Evolutionary conservation across 1,140 invertebrate genomes (phyloP).

Genomic region (Drosophila willistoni): DNA sequence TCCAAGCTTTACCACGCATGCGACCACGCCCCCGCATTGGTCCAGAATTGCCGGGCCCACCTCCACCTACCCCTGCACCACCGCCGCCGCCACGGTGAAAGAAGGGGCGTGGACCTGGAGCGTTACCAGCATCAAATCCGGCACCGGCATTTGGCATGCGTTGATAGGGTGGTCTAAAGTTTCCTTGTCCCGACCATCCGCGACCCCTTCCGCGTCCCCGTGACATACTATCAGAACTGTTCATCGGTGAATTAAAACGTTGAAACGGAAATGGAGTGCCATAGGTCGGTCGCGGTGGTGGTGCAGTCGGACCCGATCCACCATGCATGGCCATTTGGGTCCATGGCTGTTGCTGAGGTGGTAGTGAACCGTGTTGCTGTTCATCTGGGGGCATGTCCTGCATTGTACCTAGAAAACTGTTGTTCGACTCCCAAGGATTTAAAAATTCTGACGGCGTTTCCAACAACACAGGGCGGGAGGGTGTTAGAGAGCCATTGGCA

Average conservation of each 20-base stretch:
- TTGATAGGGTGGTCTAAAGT: conserved; percentile 67
- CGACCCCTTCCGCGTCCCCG: conserved; percentile 60
- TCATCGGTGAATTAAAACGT: conserved; percentile 49
- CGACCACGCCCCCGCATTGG: conserved; percentile 63
- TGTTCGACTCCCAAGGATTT: conserved; percentile 64
- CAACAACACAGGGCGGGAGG: conserved; percentile 64
- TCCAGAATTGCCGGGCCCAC: conserved; percentile 53
- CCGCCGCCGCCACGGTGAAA: conserved; percentile 45
- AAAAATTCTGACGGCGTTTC: conserved; percentile 74
- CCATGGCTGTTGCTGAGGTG: conserved; percentile 51
- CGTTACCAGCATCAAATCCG: conserved; percentile 54
- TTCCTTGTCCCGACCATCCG: conserved; percentile 61
- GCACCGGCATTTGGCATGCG: conserved; percentile 53
- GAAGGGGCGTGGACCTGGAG: conserved; percentile 42
- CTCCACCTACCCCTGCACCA: conserved; percentile 33
- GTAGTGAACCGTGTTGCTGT: conserved; percentile 29
- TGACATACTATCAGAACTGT: conserved; percentile 60
- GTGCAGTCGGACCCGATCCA: conserved; percentile 47
- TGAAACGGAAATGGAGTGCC: conserved; percentile 57
- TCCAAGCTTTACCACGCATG: conserved; percentile 80
- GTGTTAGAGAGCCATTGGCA: conserved; percentile 45
- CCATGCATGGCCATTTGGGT: conserved; percentile 70
- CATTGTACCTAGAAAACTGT: conserved; percentile 51
- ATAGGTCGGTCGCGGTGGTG: conserved; percentile 64
- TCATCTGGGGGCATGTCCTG: conserved; percentile 54